phyloP scores from a whole-genome alignment of 2,113 vertebrate species.

The Istiophorus platypterus region DNA sequence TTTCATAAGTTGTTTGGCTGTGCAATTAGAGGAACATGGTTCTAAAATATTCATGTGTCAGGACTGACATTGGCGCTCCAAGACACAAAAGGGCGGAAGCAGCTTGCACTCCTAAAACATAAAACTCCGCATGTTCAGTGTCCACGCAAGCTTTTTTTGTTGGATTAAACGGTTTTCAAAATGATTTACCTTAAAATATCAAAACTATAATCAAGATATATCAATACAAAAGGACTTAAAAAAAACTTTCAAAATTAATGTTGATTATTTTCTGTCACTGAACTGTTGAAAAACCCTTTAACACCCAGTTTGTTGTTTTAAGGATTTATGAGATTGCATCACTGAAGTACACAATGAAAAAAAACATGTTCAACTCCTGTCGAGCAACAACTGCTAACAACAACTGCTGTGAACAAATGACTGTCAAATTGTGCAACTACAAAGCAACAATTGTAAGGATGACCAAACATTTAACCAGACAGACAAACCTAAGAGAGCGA shows the following conservation, averaged over 20 bases:
- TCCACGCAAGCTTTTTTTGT: too few relatives aligned
- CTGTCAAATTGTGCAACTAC: not conserved
- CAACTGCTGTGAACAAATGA: not conserved
- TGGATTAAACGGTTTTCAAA: too few relatives aligned
- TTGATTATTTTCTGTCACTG: too few relatives aligned
- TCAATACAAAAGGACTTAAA: too few relatives aligned
- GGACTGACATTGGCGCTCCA: not conserved
- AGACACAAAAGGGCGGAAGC: not conserved
- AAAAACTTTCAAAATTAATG: too few relatives aligned
- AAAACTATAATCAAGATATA: too few relatives aligned
- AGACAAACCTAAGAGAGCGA: not conserved
- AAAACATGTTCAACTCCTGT: not conserved
- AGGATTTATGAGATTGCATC: not conserved
- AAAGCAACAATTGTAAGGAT: constrained; percentile 13
- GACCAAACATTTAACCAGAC: constrained; percentile 15
- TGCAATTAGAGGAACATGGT: not conserved
- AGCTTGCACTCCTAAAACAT: not conserved
- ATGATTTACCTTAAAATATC: not conserved
- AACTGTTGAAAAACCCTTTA: too few relatives aligned
- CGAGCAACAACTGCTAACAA: not conserved
- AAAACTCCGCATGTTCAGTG: too few relatives aligned
- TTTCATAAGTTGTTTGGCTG: not conserved
- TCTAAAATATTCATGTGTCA: not conserved
- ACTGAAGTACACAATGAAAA: not conserved
- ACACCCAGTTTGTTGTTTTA: not conserved